Percentiles rank a stretch among this genome's conserved stretches.
Conservation (phyloP, 2,888 invertebrate genomes). For the Spodoptera littoralis region DNA sequence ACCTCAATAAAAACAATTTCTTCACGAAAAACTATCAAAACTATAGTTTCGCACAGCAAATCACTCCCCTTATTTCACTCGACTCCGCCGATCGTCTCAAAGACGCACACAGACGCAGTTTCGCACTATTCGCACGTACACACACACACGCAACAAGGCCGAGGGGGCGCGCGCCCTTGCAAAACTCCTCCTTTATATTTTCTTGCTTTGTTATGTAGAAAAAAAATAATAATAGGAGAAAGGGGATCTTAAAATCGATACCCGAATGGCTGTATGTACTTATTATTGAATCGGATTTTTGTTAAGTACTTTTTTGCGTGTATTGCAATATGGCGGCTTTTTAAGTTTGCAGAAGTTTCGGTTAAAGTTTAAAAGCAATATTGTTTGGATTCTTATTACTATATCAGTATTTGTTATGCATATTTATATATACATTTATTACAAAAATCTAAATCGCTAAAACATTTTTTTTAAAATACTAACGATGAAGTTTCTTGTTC, state of each 20-base stretch:
- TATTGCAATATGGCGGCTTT: slow-evolving; percentile 35
- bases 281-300: slow-evolving; percentile 60
- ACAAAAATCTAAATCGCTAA: too few relatives aligned
- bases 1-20: neutral
- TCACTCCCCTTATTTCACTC: slow-evolving; percentile 83
- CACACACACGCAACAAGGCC: slow-evolving; percentile 52
- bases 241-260: slow-evolving; percentile 88
- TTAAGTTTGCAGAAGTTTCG: too few relatives aligned
- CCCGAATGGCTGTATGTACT: slow-evolving; percentile 79
- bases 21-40: slow-evolving; percentile 65
- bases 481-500: too few relatives aligned
- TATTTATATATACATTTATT: too few relatives aligned
- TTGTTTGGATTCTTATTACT: too few relatives aligned
- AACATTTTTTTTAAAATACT: too few relatives aligned
- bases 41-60: slow-evolving; percentile 61
- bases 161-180: slow-evolving; percentile 82
- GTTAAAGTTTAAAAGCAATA: too few relatives aligned
- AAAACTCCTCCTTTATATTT: slow-evolving; percentile 87
- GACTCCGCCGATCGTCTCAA: slow-evolving; percentile 86
- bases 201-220: slow-evolving; percentile 88
- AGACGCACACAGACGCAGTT: slow-evolving; percentile 70
- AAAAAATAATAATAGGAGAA: slow-evolving; percentile 84
- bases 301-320: slow-evolving; percentile 48
- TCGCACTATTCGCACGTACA: slow-evolving; percentile 60
- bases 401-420: too few relatives aligned